phyloP scores from a whole-genome alignment of 2,888 invertebrate species.

The Lithophane socia region DNA sequence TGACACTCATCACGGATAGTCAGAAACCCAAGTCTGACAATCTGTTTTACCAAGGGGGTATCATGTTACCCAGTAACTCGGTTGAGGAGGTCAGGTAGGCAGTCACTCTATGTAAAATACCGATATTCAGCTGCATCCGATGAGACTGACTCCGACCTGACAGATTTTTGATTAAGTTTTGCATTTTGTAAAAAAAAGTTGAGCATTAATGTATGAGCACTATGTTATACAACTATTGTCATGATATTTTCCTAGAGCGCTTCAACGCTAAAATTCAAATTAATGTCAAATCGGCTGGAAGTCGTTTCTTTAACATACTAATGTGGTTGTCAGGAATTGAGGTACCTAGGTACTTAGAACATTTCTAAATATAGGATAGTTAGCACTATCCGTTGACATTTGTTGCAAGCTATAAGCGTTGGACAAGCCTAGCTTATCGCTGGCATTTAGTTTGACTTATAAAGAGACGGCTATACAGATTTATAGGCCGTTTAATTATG shows the following conservation, averaged over 20 bases:
- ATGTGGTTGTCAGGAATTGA: background rate
- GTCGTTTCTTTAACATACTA: background rate
- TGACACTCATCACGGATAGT: too few species aligned
- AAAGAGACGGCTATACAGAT: background rate
- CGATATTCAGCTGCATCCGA: too few species aligned
- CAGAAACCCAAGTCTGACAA: too few species aligned
- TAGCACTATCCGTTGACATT: constrained; percentile 19
- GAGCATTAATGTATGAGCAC: background rate
- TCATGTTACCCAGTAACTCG: too few species aligned
- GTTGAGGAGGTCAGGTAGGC: too few species aligned
- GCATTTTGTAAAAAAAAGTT: too few species aligned
- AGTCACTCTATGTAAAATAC: too few species aligned
- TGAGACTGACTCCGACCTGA: too few species aligned
- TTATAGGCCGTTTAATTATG: constrained; percentile 14
- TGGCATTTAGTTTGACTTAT: background rate
- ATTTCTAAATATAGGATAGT: constrained; percentile 8
- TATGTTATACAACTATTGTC: background rate
- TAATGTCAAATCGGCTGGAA: too few species aligned
- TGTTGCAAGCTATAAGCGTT: constrained; percentile 1
- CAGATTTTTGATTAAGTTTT: too few species aligned
- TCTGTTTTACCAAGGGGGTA: too few species aligned
- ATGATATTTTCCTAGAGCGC: background rate
- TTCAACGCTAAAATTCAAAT: background rate
- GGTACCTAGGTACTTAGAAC: background rate
- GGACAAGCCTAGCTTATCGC: constrained; percentile 2